Evolutionary conservation across 2,113 vertebrate genomes (phyloP), one percentile per base, ranked within the genome.

Genomic region (Rhynchopsitta pachyrhyncha): DNA sequence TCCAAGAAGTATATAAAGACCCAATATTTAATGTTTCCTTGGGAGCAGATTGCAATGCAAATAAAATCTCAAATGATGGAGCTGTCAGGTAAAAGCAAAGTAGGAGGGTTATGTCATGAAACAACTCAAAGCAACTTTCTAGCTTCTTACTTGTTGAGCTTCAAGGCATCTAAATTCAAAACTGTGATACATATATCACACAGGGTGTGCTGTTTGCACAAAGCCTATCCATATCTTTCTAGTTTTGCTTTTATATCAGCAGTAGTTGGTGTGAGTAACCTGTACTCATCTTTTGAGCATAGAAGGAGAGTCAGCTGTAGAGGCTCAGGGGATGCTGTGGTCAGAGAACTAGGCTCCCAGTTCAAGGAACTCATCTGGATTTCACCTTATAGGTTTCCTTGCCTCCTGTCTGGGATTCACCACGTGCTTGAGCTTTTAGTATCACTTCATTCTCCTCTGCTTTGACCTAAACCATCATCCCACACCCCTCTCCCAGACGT

Each of bases 141-240:
- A 62, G 20, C 47, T 35, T 42, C 39, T 37, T 28, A 10, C 59
- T 67, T 67, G 22, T 59, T 35, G 57, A 76, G 70, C 19, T 81
- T 64, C 12, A 46, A 39, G 62, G 42, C 25, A 24, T 50, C 57
- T 60, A n/a, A 55, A 76, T 33, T 77, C 29, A 44, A 55, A 82
- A 46, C 41, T 31, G 0, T 33, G 0, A 1, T 31, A 17, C 11
- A 12, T 64, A 2, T 57, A 7, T 27, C n/a, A 46, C n/a, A 14
- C 1, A 0, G n/a, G 6, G 10, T 60, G 39, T 80, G 42, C 42
- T 82, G 33, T 27, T 53, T 42, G n/a, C 19, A 10, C 11, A 57
- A 19, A 64, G 8, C 11, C 17, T 31, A 2, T 37, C 31, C n/a
- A 69, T 12, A 18, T 52, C 44, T 80, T 69, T 52, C 18, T n/a